A percentile compares a stretch with the other conserved stretches of the same genome.
Evolutionary conservation across 2,888 invertebrate species (phyloP).

Genomic region (Acanthosepion pharaonis): DNA sequence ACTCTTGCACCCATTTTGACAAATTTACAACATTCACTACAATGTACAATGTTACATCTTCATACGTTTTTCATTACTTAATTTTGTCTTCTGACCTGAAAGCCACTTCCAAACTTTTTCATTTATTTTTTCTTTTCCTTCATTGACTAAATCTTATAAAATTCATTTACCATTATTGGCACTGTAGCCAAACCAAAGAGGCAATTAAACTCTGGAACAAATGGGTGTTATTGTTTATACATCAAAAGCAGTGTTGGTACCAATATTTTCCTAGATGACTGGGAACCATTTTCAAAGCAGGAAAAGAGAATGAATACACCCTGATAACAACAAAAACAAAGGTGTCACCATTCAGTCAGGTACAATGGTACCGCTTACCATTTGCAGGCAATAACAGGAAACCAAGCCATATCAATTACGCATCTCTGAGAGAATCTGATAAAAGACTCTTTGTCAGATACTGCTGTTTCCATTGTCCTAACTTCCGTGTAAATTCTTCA

Average conservation of each 20-base stretch:
- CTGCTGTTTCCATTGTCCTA: not conserved
- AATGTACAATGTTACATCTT: not conserved
- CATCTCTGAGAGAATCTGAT: not conserved
- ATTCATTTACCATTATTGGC: not conserved
- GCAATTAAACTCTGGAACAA: not conserved
- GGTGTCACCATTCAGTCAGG: not conserved
- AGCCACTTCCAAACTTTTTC: not conserved
- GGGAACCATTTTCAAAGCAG: not conserved
- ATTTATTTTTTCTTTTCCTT: not conserved
- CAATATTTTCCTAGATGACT: not conserved
- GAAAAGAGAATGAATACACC: constrained; percentile 14
- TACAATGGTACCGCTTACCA: constrained; percentile 15
- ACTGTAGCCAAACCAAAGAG: not conserved
- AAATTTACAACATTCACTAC: not conserved
- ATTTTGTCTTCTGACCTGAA: not conserved
- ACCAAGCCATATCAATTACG: not conserved
- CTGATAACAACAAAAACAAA: not conserved
- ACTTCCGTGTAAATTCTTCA: not conserved
- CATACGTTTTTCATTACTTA: not conserved
- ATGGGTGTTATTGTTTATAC: not conserved
- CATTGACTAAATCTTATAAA: not conserved
- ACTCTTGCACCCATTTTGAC: not conserved
- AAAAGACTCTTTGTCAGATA: constrained; percentile 14
- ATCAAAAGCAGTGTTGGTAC: not conserved
- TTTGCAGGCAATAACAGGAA: not conserved